Conservation (phyloP, 2,113 vertebrate species). For the Alexandromys fortis region DNA sequence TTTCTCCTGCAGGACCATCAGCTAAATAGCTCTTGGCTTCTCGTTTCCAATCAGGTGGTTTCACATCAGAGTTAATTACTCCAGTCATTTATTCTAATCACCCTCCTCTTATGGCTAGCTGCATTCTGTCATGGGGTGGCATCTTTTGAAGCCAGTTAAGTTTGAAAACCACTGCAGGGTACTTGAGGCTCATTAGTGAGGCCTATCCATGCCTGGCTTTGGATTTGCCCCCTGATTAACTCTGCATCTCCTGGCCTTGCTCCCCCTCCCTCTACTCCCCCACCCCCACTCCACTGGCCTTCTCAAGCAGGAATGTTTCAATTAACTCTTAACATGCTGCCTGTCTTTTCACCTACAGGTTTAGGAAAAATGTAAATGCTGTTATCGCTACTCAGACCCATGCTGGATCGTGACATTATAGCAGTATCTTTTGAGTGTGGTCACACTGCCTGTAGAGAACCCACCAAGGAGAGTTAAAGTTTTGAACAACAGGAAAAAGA, state of each 20-base stretch:
- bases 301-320: constrained; percentile 73
- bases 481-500: constrained; percentile 59
- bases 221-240: constrained; percentile 82
- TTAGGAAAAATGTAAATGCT: constrained; percentile 16
- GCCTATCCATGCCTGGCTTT: constrained; percentile 85
- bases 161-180: constrained; percentile 87
- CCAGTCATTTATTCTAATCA: constrained; percentile 91
- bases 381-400: not conserved
- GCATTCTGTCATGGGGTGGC: constrained; percentile 84
- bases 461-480: constrained; percentile 31
- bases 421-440: not conserved
- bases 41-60: constrained; percentile 89
- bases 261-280: constrained; percentile 48
- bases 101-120: constrained; percentile 83
- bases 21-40: constrained; percentile 87
- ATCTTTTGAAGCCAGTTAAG: constrained; percentile 85
- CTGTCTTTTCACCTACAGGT: constrained; percentile 64
- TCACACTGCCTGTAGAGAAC: not conserved
- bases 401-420: constrained; percentile 1
- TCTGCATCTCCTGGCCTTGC: constrained; percentile 75
- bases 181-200: constrained; percentile 88
- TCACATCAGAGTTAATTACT: constrained; percentile 91
- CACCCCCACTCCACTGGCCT: constrained; percentile 64
- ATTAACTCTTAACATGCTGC: constrained; percentile 82
- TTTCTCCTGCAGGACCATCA: constrained; percentile 81